phyloP scores from a whole-genome alignment of 1,140 invertebrate genomes.

The Thaumetopoea pityocampa region DNA sequence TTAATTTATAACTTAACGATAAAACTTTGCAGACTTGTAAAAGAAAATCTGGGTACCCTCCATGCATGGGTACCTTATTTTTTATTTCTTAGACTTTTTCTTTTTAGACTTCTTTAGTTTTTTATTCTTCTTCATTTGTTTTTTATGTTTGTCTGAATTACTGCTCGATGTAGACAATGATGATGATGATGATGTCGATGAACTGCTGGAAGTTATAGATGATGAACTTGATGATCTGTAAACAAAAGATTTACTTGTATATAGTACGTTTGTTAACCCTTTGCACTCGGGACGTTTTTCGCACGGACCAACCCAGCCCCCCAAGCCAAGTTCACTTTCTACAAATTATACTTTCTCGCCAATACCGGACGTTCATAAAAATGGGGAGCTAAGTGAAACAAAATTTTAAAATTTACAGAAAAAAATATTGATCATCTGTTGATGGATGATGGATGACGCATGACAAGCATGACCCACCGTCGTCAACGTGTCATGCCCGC shows the following conservation, averaged over 20 bases:
- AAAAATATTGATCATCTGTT: too few species aligned
- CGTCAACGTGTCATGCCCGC: too few species aligned
- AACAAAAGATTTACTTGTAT: conserved; percentile 13
- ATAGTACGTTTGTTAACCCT: too few species aligned
- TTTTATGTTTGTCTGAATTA: conserved; percentile 35
- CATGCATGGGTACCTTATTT: conserved; percentile 35
- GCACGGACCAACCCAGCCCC: too few species aligned
- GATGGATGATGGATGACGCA: too few species aligned
- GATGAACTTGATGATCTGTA: conserved; percentile 46
- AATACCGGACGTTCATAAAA: conserved; percentile 1
- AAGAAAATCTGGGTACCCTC: too few species aligned
- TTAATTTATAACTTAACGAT: too few species aligned
- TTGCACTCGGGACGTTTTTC: too few species aligned
- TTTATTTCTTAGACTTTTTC: conserved; percentile 49
- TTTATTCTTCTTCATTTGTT: conserved; percentile 45
- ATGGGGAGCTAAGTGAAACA: neutral
- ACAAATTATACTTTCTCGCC: too few species aligned
- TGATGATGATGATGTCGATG: conserved; percentile 25
- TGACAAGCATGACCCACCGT: too few species aligned
- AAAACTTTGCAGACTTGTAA: too few species aligned
- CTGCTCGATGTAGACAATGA: conserved; percentile 40
- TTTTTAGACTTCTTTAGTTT: conserved; percentile 45
- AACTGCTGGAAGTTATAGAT: conserved; percentile 30
- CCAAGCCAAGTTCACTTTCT: too few species aligned
- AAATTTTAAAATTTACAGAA: neutral